A percentile compares a stretch with the other conserved stretches of the same genome.
Evolutionary conservation across 2,113 vertebrate species (phyloP).

Genomic region (Hyla sarda): DNA sequence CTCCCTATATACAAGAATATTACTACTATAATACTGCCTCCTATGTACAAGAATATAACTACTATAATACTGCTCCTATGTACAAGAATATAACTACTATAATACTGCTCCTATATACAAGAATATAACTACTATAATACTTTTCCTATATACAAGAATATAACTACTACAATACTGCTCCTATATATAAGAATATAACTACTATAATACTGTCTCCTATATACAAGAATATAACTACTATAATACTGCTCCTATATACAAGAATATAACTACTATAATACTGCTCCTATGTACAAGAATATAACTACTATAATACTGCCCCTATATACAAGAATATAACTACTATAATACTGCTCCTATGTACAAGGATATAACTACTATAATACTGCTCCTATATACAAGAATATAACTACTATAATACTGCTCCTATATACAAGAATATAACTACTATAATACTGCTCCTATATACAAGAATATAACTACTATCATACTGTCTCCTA

Average conservation of each 20-base stretch:
- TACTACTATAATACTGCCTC: neutral
- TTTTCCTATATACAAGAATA: constrained; percentile 21
- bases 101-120: neutral
- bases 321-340: too few relatives aligned
- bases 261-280: too few relatives aligned
- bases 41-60: constrained; percentile 6
- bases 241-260: too few relatives aligned
- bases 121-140: constrained; percentile 20
- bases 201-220: neutral
- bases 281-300: too few relatives aligned
- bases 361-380: too few relatives aligned
- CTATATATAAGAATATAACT: neutral
- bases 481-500: neutral
- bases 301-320: too few relatives aligned
- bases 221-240: too few relatives aligned
- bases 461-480: neutral
- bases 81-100: neutral
- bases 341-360: too few relatives aligned
- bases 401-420: neutral
- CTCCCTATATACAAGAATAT: too few relatives aligned
- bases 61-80: neutral
- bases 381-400: neutral
- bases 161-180: constrained; percentile 3
- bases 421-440: neutral
- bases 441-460: neutral